These are phyloP conservation scores for Megaceryle maxima DNA, from an alignment of 2,113 vertebrate species.

Conservation along the genomic window DNA sequence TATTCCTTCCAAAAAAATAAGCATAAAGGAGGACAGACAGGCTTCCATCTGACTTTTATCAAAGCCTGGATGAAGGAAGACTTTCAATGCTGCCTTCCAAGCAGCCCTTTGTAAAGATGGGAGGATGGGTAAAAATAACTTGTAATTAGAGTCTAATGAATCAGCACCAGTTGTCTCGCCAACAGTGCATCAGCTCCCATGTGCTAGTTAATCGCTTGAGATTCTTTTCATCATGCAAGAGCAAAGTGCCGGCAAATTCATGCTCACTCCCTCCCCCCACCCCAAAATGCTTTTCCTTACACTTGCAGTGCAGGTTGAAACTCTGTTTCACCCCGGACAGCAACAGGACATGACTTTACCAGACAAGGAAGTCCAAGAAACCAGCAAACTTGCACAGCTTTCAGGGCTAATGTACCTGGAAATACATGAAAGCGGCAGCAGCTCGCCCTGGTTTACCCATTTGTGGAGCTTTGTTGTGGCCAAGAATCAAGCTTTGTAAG, in stretches of 20 bases:
- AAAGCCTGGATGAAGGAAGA: conserved; percentile 1
- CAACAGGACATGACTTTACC: neutral
- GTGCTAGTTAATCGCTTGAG: neutral
- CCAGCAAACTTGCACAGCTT: neutral
- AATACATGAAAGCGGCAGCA: neutral
- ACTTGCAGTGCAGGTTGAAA: neutral
- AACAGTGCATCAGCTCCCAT: neutral
- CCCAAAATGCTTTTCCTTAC: neutral
- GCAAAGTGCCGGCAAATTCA: neutral
- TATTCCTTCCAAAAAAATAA: neutral
- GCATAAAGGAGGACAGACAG: neutral
- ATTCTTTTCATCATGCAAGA: neutral
- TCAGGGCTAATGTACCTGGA: neutral
- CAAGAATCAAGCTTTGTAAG: neutral
- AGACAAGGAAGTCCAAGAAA: neutral
- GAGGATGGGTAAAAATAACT: conserved; percentile 49
- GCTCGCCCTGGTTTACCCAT: neutral
- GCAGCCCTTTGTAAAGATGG: conserved; percentile 6
- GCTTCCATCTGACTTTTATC: conserved; percentile 30
- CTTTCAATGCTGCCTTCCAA: conserved; percentile 1
- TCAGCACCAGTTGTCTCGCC: conserved; percentile 31
- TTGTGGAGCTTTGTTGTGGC: neutral
- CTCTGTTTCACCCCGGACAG: neutral
- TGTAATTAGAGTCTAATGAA: conserved; percentile 49
- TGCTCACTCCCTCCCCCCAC: neutral